Evolutionary conservation across 2,113 vertebrate genomes (phyloP), one percentile per base, ranked within the genome.

Genomic region (Oceanodroma tethys): DNA sequence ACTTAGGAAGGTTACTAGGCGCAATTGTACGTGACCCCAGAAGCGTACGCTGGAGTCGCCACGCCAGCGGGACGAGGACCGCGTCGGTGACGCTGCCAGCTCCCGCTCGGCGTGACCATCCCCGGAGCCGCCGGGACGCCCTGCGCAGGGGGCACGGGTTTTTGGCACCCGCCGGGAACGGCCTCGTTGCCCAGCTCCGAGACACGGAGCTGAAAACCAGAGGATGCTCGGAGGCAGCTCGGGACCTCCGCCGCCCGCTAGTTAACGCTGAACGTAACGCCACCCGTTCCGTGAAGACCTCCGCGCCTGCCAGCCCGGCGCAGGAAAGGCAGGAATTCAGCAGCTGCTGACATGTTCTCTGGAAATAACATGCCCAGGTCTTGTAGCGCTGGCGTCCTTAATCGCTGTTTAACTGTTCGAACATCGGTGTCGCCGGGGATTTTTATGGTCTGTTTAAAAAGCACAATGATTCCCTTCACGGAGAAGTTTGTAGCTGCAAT

Each of bases 401-500:
- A 76, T 60, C 10, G 58, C 93, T 36, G 53, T 47, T 50, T 58
- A 92, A 45, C 67, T 52, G 84, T 25, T 73, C 5, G 3, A 68
- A 27, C 66, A 21, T 42, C 9, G 21, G 45, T 65, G 59, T 16
- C 4, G n/a, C 76, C 14, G 60, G 72, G 56, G 79, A 62, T 42
- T 72, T 59, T 94, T 74, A 79, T 34, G 58, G 66, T 10, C 84
- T 50, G 83, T 67, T 94, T 68, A 67, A 60, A 87, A 53, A 73
- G 88, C 73, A 53, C 52, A 25, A 67, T 1, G 25, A 88, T 74
- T 79, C 48, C 83, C 70, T 58, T 47, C 38, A 17, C 5, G 2
- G 63, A 43, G 87, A 16, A 34, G 45, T 29, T 17, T 76, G 76
- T 34, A 78, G 65, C 88, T 53, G 36, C 71, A 59, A 86, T 55